Conservation (phyloP, 2,888 invertebrate genomes). For the Morpho achilles region DNA sequence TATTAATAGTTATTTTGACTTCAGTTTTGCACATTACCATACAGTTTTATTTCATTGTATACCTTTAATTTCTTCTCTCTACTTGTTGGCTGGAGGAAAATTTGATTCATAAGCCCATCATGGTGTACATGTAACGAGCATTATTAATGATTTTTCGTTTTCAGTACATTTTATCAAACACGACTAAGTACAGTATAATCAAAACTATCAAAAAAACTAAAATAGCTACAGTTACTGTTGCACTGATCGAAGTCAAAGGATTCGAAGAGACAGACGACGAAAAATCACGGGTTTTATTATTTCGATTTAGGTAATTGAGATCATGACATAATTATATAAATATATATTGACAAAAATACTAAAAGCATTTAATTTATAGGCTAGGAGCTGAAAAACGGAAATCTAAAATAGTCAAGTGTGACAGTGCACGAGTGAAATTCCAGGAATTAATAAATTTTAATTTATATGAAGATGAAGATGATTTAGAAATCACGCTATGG, state of each 20-base stretch:
- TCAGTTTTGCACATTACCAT: too few species aligned
- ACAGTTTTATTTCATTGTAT: too few species aligned
- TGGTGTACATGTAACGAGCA: not conserved
- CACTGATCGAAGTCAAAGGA: conserved; percentile 94
- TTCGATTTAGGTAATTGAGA: conserved; percentile 88
- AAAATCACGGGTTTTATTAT: conserved; percentile 89
- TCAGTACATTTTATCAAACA: conserved; percentile 60
- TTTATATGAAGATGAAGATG: conserved; percentile 93
- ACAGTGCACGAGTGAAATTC: conserved; percentile 83
- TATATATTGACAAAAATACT: not conserved
- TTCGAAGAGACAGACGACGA: conserved; percentile 88
- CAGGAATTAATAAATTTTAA: conserved; percentile 96
- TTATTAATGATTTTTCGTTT: conserved; percentile 25
- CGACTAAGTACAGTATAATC: conserved; percentile 43
- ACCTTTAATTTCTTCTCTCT: too few species aligned
- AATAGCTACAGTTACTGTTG: conserved; percentile 91
- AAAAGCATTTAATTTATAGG: conserved; percentile 61
- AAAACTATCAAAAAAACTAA: conserved; percentile 47
- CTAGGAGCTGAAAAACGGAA: conserved; percentile 97
- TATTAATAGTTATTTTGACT: too few species aligned
- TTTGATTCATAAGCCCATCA: too few species aligned
- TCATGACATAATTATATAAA: not conserved
- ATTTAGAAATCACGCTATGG: conserved; percentile 92
- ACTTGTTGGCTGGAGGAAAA: too few species aligned
- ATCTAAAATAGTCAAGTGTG: conserved; percentile 88